A percentile compares a stretch with the other conserved stretches of the same genome.
Conservation (phyloP, 2,888 invertebrate genomes). For the Clanis bilineata region DNA sequence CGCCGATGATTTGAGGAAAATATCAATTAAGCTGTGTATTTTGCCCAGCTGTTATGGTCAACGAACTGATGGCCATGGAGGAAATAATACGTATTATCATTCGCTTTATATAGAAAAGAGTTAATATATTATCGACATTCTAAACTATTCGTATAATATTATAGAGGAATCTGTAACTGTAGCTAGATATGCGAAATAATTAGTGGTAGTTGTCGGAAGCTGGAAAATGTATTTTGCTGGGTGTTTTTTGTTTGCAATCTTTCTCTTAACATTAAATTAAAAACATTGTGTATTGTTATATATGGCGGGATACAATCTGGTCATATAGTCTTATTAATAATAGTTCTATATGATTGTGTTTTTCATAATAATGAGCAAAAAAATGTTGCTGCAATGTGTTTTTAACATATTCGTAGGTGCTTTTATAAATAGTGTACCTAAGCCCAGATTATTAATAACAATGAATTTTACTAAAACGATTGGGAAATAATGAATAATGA, state of each 20-base stretch:
- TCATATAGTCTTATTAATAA: too few species aligned
- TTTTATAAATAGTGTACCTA: too few species aligned
- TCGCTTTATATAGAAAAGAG: not conserved
- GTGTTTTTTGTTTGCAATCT: not conserved
- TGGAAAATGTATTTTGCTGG: not conserved
- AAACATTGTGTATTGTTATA: too few species aligned
- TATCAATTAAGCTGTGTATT: not conserved
- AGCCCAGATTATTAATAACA: too few species aligned
- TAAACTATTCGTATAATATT: not conserved
- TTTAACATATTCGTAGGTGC: too few species aligned
- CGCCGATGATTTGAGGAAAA: not conserved
- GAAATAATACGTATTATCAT: not conserved
- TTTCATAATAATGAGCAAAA: too few species aligned
- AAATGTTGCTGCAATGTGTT: too few species aligned
- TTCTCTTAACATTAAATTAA: not conserved
- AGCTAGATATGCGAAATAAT: not conserved
- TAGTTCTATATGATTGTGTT: too few species aligned
- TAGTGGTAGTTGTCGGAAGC: too few species aligned
- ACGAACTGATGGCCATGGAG: not conserved
- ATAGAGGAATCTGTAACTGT: not conserved
- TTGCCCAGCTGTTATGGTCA: slow-evolving; percentile 7
- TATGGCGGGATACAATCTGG: too few species aligned
- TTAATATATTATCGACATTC: not conserved
- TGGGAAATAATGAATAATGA: too few species aligned
- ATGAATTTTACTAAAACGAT: too few species aligned